Base-by-base conservation (phyloP, 2,113 vertebrate species). In the Toxostoma redivivum region DNA sequence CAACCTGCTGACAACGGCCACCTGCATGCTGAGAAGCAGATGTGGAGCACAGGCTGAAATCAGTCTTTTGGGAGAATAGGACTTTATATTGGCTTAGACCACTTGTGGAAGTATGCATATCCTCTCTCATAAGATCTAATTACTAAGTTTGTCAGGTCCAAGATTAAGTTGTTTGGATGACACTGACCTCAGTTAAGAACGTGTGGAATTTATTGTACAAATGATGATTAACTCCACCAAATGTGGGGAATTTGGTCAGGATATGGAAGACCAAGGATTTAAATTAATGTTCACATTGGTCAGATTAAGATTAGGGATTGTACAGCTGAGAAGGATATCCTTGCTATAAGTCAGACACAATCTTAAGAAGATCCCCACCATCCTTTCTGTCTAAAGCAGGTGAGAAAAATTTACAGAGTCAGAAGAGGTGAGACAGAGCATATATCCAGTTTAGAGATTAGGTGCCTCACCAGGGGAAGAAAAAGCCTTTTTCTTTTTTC, bases 381-480 rank as follows among this genome's bases (percentile, higher is more conserved):
- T 88, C 64, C 64, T 93, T 96, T 94, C 79, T 88, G 38, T 88
- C 81, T 78, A 94, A 88, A 92, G 27, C 14, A 62, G 35, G 10
- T 20, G 20, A 81, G 67, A 92, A 93, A 69, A 58, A 90, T 50
- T 60, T 77, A 65, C 6, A 30, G 31, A 22, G 33, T 80, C 67
- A 86, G 71, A 81, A 69, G 45, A 70, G 47, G 53, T 66, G 58
- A 92, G 71, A 65, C 28, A 72, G 23, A 58, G 13, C 22, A 6
- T 48, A 60, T 91, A 71, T 87, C 20, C 81, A 73, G 23, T 7
- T 90, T 81, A 92, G 54, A 27, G 37, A 50, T 61, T 27, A 73
- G 17, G 7, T 27, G 15, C 21, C 31, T 88, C 48, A 69, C 8
- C 19, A 79, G 19, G 17, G 53, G 37, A 35, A 44, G 37, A 30